Evolutionary conservation across 1,140 invertebrate genomes (phyloP).

Genomic region (Ctenoplectra terminalis): DNA sequence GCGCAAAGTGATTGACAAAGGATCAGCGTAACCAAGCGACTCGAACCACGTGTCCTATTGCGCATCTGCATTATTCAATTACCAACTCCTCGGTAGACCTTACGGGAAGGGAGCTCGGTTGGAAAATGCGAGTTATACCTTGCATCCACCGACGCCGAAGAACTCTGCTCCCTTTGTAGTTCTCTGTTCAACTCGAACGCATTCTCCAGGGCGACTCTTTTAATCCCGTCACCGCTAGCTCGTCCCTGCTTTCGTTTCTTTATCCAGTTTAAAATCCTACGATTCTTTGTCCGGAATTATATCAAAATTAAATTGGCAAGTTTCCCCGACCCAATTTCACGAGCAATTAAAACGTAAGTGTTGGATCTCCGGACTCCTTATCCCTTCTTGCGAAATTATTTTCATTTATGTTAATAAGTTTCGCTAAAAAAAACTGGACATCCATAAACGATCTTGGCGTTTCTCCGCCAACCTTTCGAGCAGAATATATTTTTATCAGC

Average conservation of each 20-base stretch:
- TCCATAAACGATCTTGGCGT: background rate
- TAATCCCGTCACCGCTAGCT: background rate
- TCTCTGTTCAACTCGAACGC: background rate
- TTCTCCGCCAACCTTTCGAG: background rate
- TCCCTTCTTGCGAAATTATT: background rate
- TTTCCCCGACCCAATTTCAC: background rate
- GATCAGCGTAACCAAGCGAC: background rate
- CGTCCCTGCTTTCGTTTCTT: no score
- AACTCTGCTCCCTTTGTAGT: background rate
- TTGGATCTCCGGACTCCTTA: background rate
- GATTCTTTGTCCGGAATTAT: background rate
- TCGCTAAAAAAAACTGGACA: background rate
- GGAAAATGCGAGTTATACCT: constrained; percentile 3
- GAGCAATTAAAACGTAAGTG: constrained; percentile 10
- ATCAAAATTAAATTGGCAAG: constrained; percentile 1
- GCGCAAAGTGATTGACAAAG: constrained; percentile 1
- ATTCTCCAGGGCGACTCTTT: background rate
- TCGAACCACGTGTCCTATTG: constrained; percentile 17
- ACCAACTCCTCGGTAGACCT: background rate
- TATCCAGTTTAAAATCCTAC: background rate
- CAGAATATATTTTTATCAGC: background rate
- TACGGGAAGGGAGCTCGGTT: constrained; percentile 2
- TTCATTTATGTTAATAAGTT: background rate
- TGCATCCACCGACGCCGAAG: background rate
- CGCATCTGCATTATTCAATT: constrained; percentile 32